Conservation (phyloP, 2,888 invertebrate species). For the Amblyteles armatorius region DNA sequence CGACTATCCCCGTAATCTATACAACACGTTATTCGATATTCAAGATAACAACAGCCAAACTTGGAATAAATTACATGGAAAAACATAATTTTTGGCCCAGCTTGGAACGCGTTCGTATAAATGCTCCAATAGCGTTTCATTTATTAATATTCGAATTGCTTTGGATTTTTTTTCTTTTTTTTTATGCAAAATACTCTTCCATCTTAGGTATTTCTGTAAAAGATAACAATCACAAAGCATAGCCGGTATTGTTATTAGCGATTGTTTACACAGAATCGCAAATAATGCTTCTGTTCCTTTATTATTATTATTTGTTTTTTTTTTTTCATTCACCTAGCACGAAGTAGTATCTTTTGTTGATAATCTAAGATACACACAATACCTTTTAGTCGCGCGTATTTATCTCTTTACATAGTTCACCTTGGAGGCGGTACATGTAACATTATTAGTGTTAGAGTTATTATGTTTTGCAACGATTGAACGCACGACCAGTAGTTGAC, state of each 20-base stretch:
- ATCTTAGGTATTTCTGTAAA: slow-evolving; percentile 67
- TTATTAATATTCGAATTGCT: slow-evolving; percentile 69
- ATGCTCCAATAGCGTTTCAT: slow-evolving; percentile 67
- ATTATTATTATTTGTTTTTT: slow-evolving; percentile 35
- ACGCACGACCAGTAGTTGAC: slow-evolving; percentile 67
- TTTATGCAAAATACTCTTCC: slow-evolving; percentile 67
- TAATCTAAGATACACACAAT: slow-evolving; percentile 60
- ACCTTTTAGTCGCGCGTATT: slow-evolving; percentile 51
- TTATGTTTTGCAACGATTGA: slow-evolving; percentile 59
- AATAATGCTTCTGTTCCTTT: slow-evolving; percentile 64
- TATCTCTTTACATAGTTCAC: slow-evolving; percentile 53
- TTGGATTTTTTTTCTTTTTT: slow-evolving; percentile 61
- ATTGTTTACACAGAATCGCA: slow-evolving; percentile 69
- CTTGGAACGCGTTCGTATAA: slow-evolving; percentile 69
- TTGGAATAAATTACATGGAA: slow-evolving; percentile 73
- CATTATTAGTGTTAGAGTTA: slow-evolving; percentile 59
- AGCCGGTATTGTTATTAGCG: slow-evolving; percentile 67
- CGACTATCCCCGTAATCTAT: slow-evolving; percentile 65
- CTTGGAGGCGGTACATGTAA: slow-evolving; percentile 68
- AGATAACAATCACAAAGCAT: slow-evolving; percentile 72
- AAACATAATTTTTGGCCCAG: slow-evolving; percentile 72
- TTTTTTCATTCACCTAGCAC: slow-evolving; percentile 55
- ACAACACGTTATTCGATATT: slow-evolving; percentile 72
- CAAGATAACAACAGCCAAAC: slow-evolving; percentile 74
- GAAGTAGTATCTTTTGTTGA: slow-evolving; percentile 59